Evolutionary conservation across 1,140 invertebrate species (phyloP).

Genomic region (Drosophila dunni): DNA sequence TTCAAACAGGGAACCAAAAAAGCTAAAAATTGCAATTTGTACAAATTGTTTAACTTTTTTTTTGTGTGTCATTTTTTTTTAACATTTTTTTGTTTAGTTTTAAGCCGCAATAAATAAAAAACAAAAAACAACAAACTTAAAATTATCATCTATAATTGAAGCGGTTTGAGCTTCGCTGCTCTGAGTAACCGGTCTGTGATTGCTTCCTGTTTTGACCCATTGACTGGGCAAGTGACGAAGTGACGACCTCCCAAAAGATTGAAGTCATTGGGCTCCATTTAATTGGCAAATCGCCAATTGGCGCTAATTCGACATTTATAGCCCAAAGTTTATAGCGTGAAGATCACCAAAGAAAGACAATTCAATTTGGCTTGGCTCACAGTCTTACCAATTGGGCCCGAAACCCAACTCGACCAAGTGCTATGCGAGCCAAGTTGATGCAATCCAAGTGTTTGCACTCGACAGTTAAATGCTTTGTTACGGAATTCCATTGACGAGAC

Average conservation of each 20-base stretch:
- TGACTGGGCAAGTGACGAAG: slow-evolving; percentile 13
- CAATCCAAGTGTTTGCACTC: slow-evolving; percentile 11
- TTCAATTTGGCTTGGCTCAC: slow-evolving; percentile 23
- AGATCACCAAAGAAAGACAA: slow-evolving; percentile 38
- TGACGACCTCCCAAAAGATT: slow-evolving; percentile 29
- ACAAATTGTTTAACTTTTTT: slow-evolving; percentile 40
- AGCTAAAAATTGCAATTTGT: slow-evolving; percentile 35
- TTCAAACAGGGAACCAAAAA: slow-evolving; percentile 64
- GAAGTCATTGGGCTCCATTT: slow-evolving; percentile 6
- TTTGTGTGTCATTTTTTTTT: slow-evolving; percentile 20
- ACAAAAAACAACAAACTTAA: slow-evolving; percentile 18
- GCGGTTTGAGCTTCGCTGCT: neutral
- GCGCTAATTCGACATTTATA: slow-evolving; percentile 50
- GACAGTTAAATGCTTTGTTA: slow-evolving; percentile 39
- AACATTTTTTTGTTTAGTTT: slow-evolving; percentile 54
- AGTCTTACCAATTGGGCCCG: neutral
- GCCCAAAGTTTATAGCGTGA: slow-evolving; percentile 13
- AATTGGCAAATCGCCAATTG: slow-evolving; percentile 32
- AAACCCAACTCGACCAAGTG: neutral
- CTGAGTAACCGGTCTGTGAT: slow-evolving; percentile 23
- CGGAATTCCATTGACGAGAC: slow-evolving; percentile 12
- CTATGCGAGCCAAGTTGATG: slow-evolving; percentile 7
- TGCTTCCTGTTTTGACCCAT: slow-evolving; percentile 55
- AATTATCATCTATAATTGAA: slow-evolving; percentile 34
- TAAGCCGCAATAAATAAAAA: slow-evolving; percentile 54